Conservation (phyloP, 2,888 invertebrate species). For the Caenorhabditis plicata region DNA sequence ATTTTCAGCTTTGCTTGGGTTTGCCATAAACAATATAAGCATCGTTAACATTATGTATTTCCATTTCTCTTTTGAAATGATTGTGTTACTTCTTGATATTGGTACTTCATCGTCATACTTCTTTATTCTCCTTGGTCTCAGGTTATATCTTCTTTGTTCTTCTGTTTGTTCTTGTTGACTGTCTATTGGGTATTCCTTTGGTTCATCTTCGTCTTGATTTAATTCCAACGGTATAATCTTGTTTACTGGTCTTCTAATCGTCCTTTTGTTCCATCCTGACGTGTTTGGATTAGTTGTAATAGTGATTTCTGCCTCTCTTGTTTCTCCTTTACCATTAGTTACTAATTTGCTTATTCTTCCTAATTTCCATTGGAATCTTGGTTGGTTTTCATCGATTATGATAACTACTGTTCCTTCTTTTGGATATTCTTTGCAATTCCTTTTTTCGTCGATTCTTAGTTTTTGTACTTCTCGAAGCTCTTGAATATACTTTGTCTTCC, state of each 20-base stretch:
- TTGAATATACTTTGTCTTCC: not conserved
- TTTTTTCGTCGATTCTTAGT: not conserved
- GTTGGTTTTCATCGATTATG: not conserved
- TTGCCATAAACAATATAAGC: too few relatives aligned
- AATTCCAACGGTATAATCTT: conserved; percentile 1
- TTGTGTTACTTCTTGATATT: too few relatives aligned
- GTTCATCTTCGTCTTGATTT: not conserved
- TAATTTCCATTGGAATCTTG: not conserved
- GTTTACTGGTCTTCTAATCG: not conserved
- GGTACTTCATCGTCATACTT: too few relatives aligned
- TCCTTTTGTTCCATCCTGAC: not conserved
- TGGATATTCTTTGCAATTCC: not conserved
- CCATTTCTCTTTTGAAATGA: too few relatives aligned
- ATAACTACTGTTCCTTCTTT: conserved; percentile 2
- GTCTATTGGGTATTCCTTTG: not conserved
- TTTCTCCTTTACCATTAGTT: not conserved
- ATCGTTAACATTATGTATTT: too few relatives aligned
- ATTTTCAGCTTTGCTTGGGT: too few relatives aligned
- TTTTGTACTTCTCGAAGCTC: conserved; percentile 1
- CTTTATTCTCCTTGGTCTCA: not conserved
- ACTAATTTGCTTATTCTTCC: conserved; percentile 1
- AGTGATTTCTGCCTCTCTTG: not conserved
- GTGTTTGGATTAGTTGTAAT: too few relatives aligned
- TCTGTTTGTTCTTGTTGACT: not conserved
- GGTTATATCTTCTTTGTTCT: not conserved